phyloP scores from a whole-genome alignment of 2,888 invertebrate genomes.

The Nemoura dubitans region DNA sequence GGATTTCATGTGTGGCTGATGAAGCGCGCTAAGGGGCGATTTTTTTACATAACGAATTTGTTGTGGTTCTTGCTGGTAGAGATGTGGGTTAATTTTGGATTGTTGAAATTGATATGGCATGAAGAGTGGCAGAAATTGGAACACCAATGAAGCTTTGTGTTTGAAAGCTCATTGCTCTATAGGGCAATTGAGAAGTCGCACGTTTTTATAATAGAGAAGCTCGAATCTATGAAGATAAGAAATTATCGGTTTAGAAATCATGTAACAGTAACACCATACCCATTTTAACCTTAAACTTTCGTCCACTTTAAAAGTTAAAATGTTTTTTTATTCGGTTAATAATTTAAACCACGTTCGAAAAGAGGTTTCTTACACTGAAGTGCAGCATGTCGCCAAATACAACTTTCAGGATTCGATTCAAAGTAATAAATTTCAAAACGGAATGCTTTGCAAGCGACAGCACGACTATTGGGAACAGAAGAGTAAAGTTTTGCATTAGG shows the following conservation, averaged over 20 bases:
- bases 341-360: too few species aligned
- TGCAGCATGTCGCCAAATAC: too few species aligned
- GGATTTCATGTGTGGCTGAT: neutral
- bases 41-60: neutral
- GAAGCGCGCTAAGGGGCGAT: neutral
- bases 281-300: too few species aligned
- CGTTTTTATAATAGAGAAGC: too few species aligned
- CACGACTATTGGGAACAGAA: conserved; percentile 30
- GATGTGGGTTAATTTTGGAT: neutral
- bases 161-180: too few species aligned
- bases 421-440: neutral
- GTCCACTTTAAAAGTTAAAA: too few species aligned
- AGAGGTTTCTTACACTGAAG: neutral
- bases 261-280: too few species aligned
- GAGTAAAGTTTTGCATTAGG: neutral
- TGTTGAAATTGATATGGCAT: conserved; percentile 7
- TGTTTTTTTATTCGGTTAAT: too few species aligned
- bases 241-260: too few species aligned
- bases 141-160: too few species aligned
- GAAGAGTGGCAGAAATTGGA: neutral
- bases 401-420: conserved; percentile 18
- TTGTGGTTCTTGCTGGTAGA: neutral
- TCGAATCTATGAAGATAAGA: too few species aligned
- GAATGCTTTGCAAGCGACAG: neutral
- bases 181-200: too few species aligned